phyloP scores from a whole-genome alignment of 1,140 invertebrate genomes.

The Xylocopa sonorina region DNA sequence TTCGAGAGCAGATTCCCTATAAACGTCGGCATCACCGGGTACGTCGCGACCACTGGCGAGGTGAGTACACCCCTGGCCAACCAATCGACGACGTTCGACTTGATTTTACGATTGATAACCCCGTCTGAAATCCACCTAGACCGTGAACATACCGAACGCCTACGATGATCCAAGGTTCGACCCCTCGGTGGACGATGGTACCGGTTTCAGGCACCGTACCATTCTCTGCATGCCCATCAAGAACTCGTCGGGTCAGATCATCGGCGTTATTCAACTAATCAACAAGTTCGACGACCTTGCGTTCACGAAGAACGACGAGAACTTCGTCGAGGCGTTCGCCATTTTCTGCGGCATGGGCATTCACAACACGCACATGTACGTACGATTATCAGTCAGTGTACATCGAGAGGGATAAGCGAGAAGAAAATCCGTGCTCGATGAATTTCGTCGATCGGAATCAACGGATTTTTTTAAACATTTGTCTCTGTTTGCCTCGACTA shows the following conservation, averaged over 20 bases:
- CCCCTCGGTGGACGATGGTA: slow-evolving; percentile 89
- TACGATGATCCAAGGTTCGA: slow-evolving; percentile 97
- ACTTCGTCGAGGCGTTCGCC: slow-evolving; percentile 97
- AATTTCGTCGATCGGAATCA: background rate
- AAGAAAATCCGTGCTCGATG: no score
- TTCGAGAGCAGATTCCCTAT: slow-evolving; percentile 97
- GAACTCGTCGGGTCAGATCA: slow-evolving; percentile 93
- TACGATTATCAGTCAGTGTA: no score
- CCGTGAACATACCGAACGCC: slow-evolving; percentile 93
- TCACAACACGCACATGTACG: slow-evolving; percentile 96
- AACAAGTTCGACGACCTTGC: slow-evolving; percentile 95
- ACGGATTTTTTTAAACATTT: slow-evolving; percentile 6
- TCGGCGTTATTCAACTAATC: slow-evolving; percentile 95
- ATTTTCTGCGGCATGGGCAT: slow-evolving; percentile 99
- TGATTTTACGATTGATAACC: background rate
- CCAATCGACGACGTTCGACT: background rate
- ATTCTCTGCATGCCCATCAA: slow-evolving; percentile 97
- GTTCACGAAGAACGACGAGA: slow-evolving; percentile 96
- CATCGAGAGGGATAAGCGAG: no score
- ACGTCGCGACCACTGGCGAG: slow-evolving; percentile 97
- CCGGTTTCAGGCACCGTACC: slow-evolving; percentile 90
- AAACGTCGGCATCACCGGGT: slow-evolving; percentile 97
- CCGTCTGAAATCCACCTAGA: slow-evolving; percentile 82
- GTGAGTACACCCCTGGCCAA: slow-evolving; percentile 83
- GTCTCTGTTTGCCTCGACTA: slow-evolving; percentile 58